phyloP scores from a whole-genome alignment of 2,113 vertebrate genomes.

The Leptobrachium leishanense region DNA sequence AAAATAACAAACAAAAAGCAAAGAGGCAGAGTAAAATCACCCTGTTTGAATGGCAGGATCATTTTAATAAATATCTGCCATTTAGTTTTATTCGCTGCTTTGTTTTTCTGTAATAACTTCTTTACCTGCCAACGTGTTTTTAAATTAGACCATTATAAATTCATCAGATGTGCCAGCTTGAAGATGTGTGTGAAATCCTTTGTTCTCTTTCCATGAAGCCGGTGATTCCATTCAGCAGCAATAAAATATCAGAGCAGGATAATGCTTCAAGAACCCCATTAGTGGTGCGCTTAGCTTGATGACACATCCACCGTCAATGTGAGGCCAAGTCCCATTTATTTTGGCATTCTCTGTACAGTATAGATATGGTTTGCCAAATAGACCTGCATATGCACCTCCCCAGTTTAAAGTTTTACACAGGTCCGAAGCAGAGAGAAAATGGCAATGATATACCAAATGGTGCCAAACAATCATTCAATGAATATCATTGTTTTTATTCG shows the following conservation, averaged over 20 bases:
- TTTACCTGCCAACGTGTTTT: neutral
- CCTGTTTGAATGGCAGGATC: neutral
- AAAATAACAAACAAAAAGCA: neutral
- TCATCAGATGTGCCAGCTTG: neutral
- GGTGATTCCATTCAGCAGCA: neutral
- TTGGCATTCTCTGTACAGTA: conserved; percentile 8
- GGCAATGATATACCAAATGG: neutral
- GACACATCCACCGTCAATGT: neutral
- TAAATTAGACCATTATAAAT: neutral
- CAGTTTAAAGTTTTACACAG: conserved; percentile 18
- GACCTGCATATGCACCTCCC: conserved; percentile 15
- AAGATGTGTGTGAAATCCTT: neutral
- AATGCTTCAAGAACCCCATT: conserved; percentile 26
- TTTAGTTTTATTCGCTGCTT: too few relatives aligned
- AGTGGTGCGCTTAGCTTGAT: conserved; percentile 18
- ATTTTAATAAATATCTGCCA: neutral
- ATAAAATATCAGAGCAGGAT: conserved; percentile 17
- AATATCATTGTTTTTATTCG: conserved; percentile 1
- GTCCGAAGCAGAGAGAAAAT: neutral
- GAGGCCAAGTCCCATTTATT: conserved; percentile 14
- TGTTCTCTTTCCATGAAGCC: conserved; percentile 19
- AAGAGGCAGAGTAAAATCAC: too few relatives aligned
- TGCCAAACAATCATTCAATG: conserved; percentile 9
- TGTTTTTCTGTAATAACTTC: neutral
- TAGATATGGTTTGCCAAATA: neutral